These are phyloP conservation scores for Pristionchus fissidentatus DNA, from an alignment of 2,888 invertebrate species.

Conservation along the genomic window DNA sequence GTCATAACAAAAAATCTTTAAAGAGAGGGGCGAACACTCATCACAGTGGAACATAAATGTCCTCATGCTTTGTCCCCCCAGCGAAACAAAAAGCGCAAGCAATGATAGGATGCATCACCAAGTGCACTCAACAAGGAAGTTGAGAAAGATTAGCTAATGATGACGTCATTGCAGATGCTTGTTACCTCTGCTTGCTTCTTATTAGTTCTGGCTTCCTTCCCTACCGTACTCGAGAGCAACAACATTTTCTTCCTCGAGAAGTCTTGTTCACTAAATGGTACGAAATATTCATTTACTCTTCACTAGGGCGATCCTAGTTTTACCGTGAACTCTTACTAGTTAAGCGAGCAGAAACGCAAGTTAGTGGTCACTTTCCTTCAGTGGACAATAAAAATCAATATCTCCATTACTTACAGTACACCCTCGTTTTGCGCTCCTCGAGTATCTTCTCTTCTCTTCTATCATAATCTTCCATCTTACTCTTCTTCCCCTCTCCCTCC, in stretches of 20 bases:
- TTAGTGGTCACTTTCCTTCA: too few relatives aligned
- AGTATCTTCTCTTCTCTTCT: conserved; percentile 24
- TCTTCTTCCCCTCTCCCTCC: background rate
- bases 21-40: too few relatives aligned
- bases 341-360: too few relatives aligned
- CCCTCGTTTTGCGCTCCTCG: conserved; percentile 4
- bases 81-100: too few relatives aligned
- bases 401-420: background rate
- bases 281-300: too few relatives aligned
- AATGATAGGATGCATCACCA: too few relatives aligned
- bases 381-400: background rate
- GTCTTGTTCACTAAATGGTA: conserved; percentile 22
- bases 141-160: background rate
- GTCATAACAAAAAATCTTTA: too few relatives aligned
- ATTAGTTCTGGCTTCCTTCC: background rate
- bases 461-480: conserved; percentile 1
- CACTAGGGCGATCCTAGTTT: too few relatives aligned
- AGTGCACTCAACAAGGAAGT: too few relatives aligned
- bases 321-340: too few relatives aligned
- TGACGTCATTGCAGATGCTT: background rate
- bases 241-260: conserved; percentile 16
- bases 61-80: too few relatives aligned
- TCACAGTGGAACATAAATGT: too few relatives aligned
- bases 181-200: background rate
- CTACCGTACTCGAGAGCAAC: background rate